Conservation (phyloP, 2,113 vertebrate genomes). For the Dicaeum eximium region DNA sequence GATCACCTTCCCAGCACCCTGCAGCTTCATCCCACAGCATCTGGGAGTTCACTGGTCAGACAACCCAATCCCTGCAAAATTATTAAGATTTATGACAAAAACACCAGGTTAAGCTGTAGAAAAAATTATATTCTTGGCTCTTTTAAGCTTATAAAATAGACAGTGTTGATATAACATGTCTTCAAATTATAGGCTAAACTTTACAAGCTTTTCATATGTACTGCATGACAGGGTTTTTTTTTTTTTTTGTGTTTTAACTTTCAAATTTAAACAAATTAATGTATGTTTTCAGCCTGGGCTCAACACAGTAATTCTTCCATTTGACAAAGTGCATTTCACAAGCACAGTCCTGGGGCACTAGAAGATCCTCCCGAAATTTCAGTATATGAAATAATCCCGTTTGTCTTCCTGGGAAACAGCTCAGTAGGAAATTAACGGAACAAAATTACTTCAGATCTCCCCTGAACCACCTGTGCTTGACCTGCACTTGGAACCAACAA, state of each 20-base stretch:
- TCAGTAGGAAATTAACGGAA: neutral
- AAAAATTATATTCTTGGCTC: neutral
- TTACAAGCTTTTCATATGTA: neutral
- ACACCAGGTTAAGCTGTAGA: neutral
- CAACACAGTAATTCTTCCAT: neutral
- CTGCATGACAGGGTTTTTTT: fast-evolving
- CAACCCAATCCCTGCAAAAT: neutral
- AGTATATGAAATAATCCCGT: neutral
- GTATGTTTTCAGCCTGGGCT: neutral
- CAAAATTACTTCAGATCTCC: neutral
- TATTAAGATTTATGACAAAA: neutral
- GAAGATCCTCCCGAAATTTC: neutral
- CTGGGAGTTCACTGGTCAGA: neutral
- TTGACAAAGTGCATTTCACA: neutral
- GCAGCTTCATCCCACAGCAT: neutral
- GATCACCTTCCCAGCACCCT: neutral
- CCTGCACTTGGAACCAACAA: neutral
- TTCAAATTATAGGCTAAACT: neutral
- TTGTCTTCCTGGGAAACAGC: neutral
- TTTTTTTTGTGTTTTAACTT: neutral
- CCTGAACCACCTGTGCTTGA: neutral
- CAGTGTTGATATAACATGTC: neutral
- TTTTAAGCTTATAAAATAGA: neutral
- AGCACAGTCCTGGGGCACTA: neutral
- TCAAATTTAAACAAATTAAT: neutral